A percentile compares a stretch with the other conserved stretches of the same genome.
Conservation (phyloP, 2,888 invertebrate species). For the Craniophora ligustri region DNA sequence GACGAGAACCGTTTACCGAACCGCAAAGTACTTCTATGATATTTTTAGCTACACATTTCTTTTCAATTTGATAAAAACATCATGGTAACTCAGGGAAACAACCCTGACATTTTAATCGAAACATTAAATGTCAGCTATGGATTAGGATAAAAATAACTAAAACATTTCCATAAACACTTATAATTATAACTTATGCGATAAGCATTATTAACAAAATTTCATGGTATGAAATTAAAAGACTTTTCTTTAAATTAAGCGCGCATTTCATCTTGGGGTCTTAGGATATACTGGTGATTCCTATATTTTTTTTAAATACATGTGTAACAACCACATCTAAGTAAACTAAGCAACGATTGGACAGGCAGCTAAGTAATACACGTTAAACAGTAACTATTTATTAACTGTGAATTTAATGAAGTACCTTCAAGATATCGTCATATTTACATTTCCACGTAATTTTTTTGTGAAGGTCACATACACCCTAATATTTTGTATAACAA, state of each 20-base stretch:
- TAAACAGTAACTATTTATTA: too few relatives aligned
- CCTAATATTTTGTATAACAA: constrained; percentile 2
- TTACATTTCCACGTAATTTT: neutral
- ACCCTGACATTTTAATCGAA: constrained; percentile 12
- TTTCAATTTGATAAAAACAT: neutral
- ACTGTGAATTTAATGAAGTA: neutral
- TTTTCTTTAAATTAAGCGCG: neutral
- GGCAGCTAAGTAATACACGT: too few relatives aligned
- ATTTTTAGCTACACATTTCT: neutral
- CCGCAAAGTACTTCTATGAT: neutral
- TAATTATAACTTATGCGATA: neutral
- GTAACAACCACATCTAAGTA: too few relatives aligned
- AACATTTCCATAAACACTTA: neutral
- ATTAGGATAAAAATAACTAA: constrained; percentile 15
- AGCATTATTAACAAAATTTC: neutral
- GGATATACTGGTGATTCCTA: neutral
- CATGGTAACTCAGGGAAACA: neutral
- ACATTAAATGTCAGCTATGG: constrained; percentile 14
- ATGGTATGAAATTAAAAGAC: neutral
- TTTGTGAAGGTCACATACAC: neutral
- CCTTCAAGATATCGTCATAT: neutral
- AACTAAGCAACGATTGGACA: too few relatives aligned
- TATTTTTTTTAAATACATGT: too few relatives aligned
- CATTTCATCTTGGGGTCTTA: neutral
- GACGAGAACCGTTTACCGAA: too few relatives aligned